A percentile compares a stretch with the other conserved stretches of the same genome.
Conservation (phyloP, 2,888 invertebrate species). For the Cotesia congregata region DNA sequence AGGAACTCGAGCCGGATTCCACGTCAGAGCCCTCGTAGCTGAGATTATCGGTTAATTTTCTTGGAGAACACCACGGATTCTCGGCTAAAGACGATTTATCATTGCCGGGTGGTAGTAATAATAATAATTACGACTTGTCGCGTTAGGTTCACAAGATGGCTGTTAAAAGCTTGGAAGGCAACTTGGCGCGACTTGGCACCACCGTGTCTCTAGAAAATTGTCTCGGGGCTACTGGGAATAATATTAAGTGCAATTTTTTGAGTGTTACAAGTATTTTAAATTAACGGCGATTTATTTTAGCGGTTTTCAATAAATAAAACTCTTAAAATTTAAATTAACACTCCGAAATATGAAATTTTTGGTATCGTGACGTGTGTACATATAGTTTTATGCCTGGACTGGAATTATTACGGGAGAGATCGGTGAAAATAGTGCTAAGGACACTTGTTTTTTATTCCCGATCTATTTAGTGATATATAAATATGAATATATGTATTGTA, state of each 20-base stretch:
- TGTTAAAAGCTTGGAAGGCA: background rate
- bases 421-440: constrained; percentile 21
- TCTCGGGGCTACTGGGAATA: constrained; percentile 1
- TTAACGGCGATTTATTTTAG: constrained; percentile 21
- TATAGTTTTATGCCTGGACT: constrained; percentile 28
- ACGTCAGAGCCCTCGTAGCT: constrained; percentile 69
- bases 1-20: constrained; percentile 64
- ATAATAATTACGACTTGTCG: background rate
- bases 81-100: background rate
- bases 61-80: background rate
- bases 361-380: constrained; percentile 38
- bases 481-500: constrained; percentile 15
- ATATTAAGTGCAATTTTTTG: constrained; percentile 61
- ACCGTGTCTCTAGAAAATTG: background rate
- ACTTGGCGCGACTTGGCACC: too few species aligned
- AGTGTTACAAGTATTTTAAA: constrained; percentile 31
- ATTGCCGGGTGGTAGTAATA: background rate
- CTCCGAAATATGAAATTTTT: constrained; percentile 21
- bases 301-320: background rate
- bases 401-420: constrained; percentile 20
- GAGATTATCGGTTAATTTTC: constrained; percentile 28
- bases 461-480: constrained; percentile 7
- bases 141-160: background rate
- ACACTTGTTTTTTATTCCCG: constrained; percentile 15
- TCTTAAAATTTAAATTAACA: too few species aligned